phyloP scores from a whole-genome alignment of 2,797 vertebrate species.

The Pseudopleuronectes americanus region DNA sequence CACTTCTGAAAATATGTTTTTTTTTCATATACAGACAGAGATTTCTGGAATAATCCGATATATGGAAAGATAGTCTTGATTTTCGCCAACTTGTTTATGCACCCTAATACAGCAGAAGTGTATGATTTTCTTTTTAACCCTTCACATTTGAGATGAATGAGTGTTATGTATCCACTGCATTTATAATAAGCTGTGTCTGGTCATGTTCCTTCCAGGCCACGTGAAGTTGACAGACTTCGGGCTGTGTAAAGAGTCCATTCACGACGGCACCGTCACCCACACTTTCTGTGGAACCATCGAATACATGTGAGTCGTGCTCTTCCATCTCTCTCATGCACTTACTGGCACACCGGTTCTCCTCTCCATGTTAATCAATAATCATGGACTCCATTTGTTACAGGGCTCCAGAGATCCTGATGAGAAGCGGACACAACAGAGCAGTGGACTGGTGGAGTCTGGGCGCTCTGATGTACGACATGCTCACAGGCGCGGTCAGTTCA shows the following conservation, averaged over 20 bases:
- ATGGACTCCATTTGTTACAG: constrained; percentile 66
- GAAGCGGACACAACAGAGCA: constrained; percentile 98
- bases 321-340: background rate
- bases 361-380: background rate
- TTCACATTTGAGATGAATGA: background rate
- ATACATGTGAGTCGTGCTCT: constrained; percentile 87
- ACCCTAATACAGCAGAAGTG: background rate
- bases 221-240: constrained; percentile 97
- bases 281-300: constrained; percentile 99
- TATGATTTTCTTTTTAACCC: background rate
- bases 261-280: constrained; percentile 98
- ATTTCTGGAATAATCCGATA: no score
- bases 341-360: no score
- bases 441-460: constrained; percentile 99
- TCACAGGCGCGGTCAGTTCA: constrained; percentile 98
- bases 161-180: constrained; percentile 6
- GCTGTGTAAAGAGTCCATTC: constrained; percentile 98
- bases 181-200: constrained; percentile 11
- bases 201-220: constrained; percentile 84
- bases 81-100: no score
- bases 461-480: constrained; percentile 99
- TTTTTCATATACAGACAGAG: no score
- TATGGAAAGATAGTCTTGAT: no score
- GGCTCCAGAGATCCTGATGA: constrained; percentile 99
- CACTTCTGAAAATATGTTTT: no score